These are phyloP conservation scores for Zoanthus gigantus DNA, from an alignment of 92 coral and sea anemone species.

Conservation along the genomic window DNA sequence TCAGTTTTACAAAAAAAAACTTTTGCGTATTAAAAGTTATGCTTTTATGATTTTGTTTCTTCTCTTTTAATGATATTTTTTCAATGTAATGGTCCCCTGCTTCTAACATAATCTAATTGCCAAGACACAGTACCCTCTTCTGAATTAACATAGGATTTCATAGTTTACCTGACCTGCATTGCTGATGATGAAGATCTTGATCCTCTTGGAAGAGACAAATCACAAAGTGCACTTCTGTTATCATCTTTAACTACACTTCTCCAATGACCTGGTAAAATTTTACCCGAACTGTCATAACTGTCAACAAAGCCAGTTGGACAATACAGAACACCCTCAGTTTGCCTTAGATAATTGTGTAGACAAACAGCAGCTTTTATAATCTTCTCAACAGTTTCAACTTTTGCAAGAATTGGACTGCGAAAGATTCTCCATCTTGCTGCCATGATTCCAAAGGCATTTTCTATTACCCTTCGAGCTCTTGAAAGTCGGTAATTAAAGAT, in stretches of 20 bases:
- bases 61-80: neutral
- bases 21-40: too few species aligned
- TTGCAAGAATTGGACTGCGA: slow-evolving; percentile 16
- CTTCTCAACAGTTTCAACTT: slow-evolving; percentile 21
- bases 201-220: slow-evolving; percentile 41
- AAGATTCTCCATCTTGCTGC: slow-evolving; percentile 34
- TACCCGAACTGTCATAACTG: too few species aligned
- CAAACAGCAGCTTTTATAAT: neutral
- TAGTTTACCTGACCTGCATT: slow-evolving; percentile 39
- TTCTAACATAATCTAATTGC: neutral
- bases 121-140: slow-evolving; percentile 30
- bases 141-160: slow-evolving; percentile 52
- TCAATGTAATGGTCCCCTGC: neutral
- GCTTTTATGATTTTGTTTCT: neutral
- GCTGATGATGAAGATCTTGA: slow-evolving; percentile 41
- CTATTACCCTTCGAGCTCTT: slow-evolving; percentile 49
- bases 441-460: slow-evolving; percentile 33
- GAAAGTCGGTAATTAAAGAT: slow-evolving; percentile 52
- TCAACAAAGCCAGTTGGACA: too few species aligned
- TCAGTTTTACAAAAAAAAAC: too few species aligned
- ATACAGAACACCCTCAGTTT: neutral
- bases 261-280: neutral
- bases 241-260: slow-evolving; percentile 21
- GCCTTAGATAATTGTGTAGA: neutral
- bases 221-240: slow-evolving; percentile 31